Conservation (phyloP, 2,888 invertebrate species). For the Andrena hattorfiana region DNA sequence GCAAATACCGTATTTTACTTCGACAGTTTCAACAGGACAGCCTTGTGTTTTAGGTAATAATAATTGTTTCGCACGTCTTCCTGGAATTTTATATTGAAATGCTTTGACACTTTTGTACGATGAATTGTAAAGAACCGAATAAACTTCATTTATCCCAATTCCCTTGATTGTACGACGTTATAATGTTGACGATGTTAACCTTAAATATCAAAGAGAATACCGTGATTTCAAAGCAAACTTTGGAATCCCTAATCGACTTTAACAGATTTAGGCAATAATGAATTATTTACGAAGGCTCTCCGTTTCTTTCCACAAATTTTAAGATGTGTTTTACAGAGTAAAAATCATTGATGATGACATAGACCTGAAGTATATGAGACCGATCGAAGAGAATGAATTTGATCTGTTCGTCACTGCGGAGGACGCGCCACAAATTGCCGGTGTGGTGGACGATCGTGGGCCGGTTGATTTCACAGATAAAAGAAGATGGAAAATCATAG, state of each 20-base stretch:
- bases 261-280: conserved; percentile 25
- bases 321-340: conserved; percentile 87
- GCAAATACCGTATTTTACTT: conserved; percentile 29
- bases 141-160: conserved; percentile 7
- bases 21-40: conserved; percentile 55
- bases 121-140: conserved; percentile 5
- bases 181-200: conserved; percentile 6
- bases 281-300: conserved; percentile 17
- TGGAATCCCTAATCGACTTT: conserved; percentile 7
- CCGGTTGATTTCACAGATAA: conserved; percentile 79
- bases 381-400: conserved; percentile 88
- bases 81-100: conserved; percentile 37
- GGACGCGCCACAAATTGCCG: conserved; percentile 96
- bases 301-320: conserved; percentile 53
- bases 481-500: conserved; percentile 83
- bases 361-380: conserved; percentile 87
- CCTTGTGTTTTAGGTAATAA: conserved; percentile 80
- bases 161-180: conserved; percentile 18
- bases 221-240: conserved; percentile 7
- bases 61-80: conserved; percentile 49
- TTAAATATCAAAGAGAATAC: conserved; percentile 16
- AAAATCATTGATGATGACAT: conserved; percentile 95
- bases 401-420: conserved; percentile 91
- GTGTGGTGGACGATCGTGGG: conserved; percentile 92
- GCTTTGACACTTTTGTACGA: conserved; percentile 33